Evolutionary conservation across 2,888 invertebrate genomes (phyloP).

Genomic region (Tridacna crocea): DNA sequence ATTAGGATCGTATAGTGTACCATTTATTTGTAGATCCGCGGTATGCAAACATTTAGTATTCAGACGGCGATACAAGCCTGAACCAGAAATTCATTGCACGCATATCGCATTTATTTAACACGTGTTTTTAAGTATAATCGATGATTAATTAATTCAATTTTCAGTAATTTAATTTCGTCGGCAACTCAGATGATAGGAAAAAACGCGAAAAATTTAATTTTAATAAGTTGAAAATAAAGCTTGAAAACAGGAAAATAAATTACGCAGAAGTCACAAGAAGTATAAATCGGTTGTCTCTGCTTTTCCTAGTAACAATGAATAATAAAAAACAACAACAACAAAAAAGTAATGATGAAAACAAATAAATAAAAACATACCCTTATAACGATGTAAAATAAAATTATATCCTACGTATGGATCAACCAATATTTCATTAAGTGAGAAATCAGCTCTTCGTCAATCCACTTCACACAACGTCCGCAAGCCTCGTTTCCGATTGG

Average conservation of each 20-base stretch:
- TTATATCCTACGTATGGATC: constrained; percentile 7
- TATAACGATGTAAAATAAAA: too few species aligned
- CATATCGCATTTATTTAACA: neutral
- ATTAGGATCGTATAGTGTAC: neutral
- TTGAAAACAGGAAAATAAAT: too few species aligned
- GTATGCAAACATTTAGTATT: neutral
- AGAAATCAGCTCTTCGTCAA: constrained; percentile 12
- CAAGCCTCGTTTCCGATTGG: constrained; percentile 24
- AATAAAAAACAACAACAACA: too few species aligned
- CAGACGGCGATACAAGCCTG: neutral
- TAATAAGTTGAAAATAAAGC: neutral
- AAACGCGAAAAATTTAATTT: neutral
- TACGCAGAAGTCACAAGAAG: neutral
- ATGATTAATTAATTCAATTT: neutral
- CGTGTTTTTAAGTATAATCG: neutral
- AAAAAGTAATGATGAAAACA: neutral
- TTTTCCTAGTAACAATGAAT: too few species aligned
- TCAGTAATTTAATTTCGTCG: neutral
- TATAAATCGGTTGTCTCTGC: too few species aligned
- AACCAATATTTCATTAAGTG: constrained; percentile 10
- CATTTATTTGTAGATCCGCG: constrained; percentile 2
- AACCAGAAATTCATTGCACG: neutral
- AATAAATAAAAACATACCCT: neutral
- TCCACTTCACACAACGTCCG: constrained; percentile 13
- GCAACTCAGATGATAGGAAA: neutral